These are phyloP conservation scores for Eulemur mongoz DNA, from an alignment of 2,797 vertebrate genomes.

Conservation along the genomic window DNA sequence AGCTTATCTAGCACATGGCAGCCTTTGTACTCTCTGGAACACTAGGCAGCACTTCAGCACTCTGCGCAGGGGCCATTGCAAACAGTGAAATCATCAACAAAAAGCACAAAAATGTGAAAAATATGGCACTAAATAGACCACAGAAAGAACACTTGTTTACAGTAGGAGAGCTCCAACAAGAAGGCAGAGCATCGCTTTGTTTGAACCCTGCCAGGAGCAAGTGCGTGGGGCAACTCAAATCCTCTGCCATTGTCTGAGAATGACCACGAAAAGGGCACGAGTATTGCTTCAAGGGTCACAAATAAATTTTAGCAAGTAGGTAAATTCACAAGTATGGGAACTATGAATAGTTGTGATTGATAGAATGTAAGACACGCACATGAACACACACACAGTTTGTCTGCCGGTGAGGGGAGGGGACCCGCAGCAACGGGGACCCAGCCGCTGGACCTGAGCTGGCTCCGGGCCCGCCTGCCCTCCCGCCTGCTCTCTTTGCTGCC, in stretches of 20 bases:
- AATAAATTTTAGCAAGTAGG: not conserved
- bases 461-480: fast-evolving
- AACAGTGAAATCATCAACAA: not conserved
- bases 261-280: not conserved
- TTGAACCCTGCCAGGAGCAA: not conserved
- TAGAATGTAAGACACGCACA: not conserved
- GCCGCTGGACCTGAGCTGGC: not conserved
- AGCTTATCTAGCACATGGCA: not conserved
- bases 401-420: not conserved
- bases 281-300: not conserved
- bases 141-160: not conserved
- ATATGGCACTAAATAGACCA: not conserved
- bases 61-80: not conserved
- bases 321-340: not conserved
- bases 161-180: not conserved
- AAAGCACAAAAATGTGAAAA: not conserved
- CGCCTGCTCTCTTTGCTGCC: not conserved
- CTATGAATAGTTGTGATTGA: not conserved
- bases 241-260: not conserved
- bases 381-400: not conserved
- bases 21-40: not conserved
- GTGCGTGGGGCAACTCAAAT: fast-evolving
- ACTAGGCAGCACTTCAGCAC: not conserved
- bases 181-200: not conserved
- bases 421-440: not conserved